phyloP scores from a whole-genome alignment of 1,140 invertebrate genomes.

The Euborellia annulipes region DNA sequence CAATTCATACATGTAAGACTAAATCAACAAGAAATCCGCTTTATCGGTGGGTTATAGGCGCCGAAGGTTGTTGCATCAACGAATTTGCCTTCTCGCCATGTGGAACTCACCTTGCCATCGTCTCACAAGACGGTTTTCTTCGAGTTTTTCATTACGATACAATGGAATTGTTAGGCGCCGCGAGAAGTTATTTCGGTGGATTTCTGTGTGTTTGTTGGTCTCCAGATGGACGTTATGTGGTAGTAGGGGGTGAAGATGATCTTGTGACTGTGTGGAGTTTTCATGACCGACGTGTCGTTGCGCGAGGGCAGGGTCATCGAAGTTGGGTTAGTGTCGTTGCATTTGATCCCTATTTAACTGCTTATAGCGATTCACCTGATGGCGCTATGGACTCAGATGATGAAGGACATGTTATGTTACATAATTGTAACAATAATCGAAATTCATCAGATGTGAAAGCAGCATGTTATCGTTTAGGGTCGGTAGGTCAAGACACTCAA shows the following conservation, averaged over 20 bases:
- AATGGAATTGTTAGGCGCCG: conserved; percentile 84
- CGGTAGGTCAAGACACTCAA: conserved; percentile 95
- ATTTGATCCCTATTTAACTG: conserved; percentile 84
- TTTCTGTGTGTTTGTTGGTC: conserved; percentile 95
- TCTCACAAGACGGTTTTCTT: conserved; percentile 91
- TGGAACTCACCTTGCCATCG: conserved; percentile 78
- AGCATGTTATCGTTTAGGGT: conserved; percentile 78
- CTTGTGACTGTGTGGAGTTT: conserved; percentile 96
- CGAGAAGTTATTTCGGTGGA: conserved; percentile 93
- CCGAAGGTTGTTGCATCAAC: conserved; percentile 76
- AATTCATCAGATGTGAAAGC: conserved; percentile 33
- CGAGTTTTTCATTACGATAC: conserved; percentile 93
- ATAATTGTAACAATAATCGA: conserved; percentile 23
- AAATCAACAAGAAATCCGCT: conserved; percentile 92
- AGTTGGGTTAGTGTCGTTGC: conserved; percentile 96
- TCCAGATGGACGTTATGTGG: conserved; percentile 87
- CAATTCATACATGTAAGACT: conserved; percentile 89
- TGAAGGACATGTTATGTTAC: conserved; percentile 23
- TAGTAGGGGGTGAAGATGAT: conserved; percentile 97
- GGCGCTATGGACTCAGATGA: conserved; percentile 32
- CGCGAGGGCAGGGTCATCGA: conserved; percentile 81
- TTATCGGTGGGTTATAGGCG: conserved; percentile 69
- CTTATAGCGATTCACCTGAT: conserved; percentile 26
- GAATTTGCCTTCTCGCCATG: conserved; percentile 96
- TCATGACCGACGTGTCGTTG: conserved; percentile 81